Conservation (phyloP, 2,888 invertebrate species). For the Ennomos quercinarius region DNA sequence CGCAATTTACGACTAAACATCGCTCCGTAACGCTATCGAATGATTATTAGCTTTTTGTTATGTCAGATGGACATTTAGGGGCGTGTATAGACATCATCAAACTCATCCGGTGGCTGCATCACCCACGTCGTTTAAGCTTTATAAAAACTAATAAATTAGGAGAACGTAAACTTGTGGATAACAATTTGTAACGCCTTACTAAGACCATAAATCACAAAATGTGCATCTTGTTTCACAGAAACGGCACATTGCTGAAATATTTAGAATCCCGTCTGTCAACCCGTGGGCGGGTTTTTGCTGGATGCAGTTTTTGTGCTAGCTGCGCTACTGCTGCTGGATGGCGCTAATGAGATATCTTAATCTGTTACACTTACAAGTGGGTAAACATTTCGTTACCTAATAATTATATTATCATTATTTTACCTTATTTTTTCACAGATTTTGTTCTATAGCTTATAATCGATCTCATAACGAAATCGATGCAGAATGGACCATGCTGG, state of each 20-base stretch:
- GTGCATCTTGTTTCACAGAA: constrained; percentile 77
- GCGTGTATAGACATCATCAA: constrained; percentile 35
- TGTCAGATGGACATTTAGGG: constrained; percentile 38
- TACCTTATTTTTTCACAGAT: no score
- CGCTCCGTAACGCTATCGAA: constrained; percentile 54
- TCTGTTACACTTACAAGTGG: constrained; percentile 29
- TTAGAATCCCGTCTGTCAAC: constrained; percentile 79
- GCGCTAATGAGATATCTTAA: constrained; percentile 71
- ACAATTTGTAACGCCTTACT: constrained; percentile 78
- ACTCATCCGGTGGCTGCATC: constrained; percentile 41
- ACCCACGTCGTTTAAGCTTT: constrained; percentile 50
- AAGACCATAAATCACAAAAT: constrained; percentile 72
- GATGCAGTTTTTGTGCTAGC: constrained; percentile 58
- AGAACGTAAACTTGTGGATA: constrained; percentile 62
- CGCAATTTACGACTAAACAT: constrained; percentile 67
- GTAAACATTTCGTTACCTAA: background rate
- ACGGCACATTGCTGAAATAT: constrained; percentile 79
- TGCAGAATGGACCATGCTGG: no score
- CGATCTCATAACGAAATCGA: no score
- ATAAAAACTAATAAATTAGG: constrained; percentile 58
- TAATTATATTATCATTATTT: no score
- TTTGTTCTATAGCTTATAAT: no score
- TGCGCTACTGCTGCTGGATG: constrained; percentile 49
- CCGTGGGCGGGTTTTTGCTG: constrained; percentile 66
- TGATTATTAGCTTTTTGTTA: constrained; percentile 56